Base-by-base conservation (phyloP, 2,888 invertebrate species). In the Leptinotarsa haldemani region DNA sequence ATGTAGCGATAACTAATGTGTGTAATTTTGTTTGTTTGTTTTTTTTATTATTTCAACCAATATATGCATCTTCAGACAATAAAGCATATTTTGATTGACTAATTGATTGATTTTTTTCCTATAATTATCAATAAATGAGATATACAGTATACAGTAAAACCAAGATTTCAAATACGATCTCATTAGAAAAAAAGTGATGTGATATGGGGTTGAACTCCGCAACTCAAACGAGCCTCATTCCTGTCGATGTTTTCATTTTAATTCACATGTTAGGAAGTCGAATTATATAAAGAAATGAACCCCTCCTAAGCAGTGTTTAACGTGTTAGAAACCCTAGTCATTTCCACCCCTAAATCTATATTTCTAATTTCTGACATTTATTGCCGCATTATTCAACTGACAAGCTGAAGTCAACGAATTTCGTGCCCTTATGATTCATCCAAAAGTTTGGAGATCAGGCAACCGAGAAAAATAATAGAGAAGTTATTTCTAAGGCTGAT, bases 341-440 rank as follows among this genome's bases (percentile, higher is more conserved):
- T 68, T 64, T 74, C 73, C 75, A 78, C 80, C 82, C 80, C 79
- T 78, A 75, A 80, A 78, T 83, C 82, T 80, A 82, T 83, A 83
- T 83, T 83, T 83, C 82, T 83, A 81, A 83, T 82, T 82, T 82
- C 78, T 84, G 84, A 83, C 84, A 82, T 83, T 84, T 84, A 84
- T 84, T 81, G 82, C 77, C 77, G 75, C 82, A 80, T 82, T 82
- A 82, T 80, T 80, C 80, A 75, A 79, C 73, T 77, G 73, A 75
- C 78, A 70, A 71, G 67, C 76, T 74, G 72, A 67, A 75, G 72
- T 75, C 70, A 66, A 65, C 70, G 66, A 56, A 71, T 64, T 65
- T 53, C 64, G 30, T 73, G 69, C 63, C 65, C 56, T 71, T 71
- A 71, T 71, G 74, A 74, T 68, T 74, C 68, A 72, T 68, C 18